Base-by-base conservation (phyloP, 2,888 invertebrate species). In the Melanostoma mellinum region DNA sequence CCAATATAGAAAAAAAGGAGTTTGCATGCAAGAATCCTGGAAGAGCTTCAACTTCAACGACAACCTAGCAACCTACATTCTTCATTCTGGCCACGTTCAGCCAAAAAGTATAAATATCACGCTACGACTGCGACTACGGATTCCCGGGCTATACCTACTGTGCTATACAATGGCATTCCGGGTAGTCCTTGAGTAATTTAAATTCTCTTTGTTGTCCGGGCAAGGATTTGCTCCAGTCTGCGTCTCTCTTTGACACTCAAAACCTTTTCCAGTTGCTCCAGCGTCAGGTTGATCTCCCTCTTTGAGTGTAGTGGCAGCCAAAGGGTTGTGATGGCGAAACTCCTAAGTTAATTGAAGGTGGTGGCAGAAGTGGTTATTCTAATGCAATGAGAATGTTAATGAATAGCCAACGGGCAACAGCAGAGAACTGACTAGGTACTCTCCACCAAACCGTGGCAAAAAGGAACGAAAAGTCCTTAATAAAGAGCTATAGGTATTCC, bases 261-360 rank as follows among this genome's bases (percentile, higher is more conserved):
- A 85, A 90, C 89, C 87, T 89, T 89, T 85, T 90, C 90, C 86
- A 91, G 89, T 86, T 88, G 89, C 85, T 88, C 88, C 86, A 91
- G 82, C 60, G 90, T 91, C 81, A 89, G 89, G 87, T 90, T 89
- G 87, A 91, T 91, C 88, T 91, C 90, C 84, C 89, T 88, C 85
- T 88, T 89, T 58, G 91, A 91, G 87, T 91, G 90, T 86, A 91
- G 86, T 42, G 91, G 91, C 85, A 88, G 89, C 91, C 91, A 91
- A 75, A 91, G 88, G 67, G 90, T 91, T 77, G 91, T 91, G 71
- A 91, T 90, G 86, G 90, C 88, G 86, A 91, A 91, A 65, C 89
- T 89, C 85, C 91, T 91, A 86, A 81, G 75, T 75, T 75, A 77
- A 79, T 81, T 84, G 75, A 80, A 77, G 77, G 75, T 72, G 85